These are phyloP conservation scores for Keiferia lycopersicella DNA, from an alignment of 2,888 invertebrate species.

Conservation along the genomic window DNA sequence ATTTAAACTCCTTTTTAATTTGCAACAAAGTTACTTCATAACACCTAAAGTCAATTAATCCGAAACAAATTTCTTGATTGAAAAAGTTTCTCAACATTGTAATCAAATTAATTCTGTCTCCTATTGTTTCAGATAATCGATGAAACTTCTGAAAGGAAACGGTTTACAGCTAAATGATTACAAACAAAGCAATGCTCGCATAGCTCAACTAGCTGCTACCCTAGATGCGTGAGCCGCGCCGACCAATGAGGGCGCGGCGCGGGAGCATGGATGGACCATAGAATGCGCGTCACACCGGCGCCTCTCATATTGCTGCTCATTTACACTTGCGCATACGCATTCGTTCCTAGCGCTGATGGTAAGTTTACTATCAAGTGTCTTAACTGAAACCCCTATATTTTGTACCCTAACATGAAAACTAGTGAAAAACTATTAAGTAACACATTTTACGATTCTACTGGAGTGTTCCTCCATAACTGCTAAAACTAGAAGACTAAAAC, in stretches of 20 bases:
- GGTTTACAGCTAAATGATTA: too few relatives aligned
- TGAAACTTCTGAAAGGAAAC: neutral
- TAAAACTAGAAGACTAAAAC: too few relatives aligned
- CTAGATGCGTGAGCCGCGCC: conserved; percentile 19
- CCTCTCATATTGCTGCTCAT: conserved; percentile 65
- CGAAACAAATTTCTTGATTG: neutral
- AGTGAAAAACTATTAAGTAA: too few relatives aligned
- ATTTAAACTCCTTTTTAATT: neutral
- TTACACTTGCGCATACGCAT: conserved; percentile 57
- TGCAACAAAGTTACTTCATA: neutral
- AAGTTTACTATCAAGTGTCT: conserved; percentile 29
- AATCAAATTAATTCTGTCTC: neutral
- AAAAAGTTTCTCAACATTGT: neutral
- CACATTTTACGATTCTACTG: too few relatives aligned
- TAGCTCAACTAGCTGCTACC: conserved; percentile 9
- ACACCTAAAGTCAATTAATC: neutral
- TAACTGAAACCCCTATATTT: too few relatives aligned
- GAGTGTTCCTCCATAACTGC: too few relatives aligned
- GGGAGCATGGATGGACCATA: conserved; percentile 77
- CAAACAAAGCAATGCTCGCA: too few relatives aligned
- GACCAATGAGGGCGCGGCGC: conserved; percentile 59
- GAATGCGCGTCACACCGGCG: conserved; percentile 74
- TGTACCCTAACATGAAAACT: too few relatives aligned
- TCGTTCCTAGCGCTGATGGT: conserved; percentile 74
- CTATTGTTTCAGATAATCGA: neutral